Conservation (phyloP, 2,888 invertebrate species). For the Pandemis cinnamomeana region DNA sequence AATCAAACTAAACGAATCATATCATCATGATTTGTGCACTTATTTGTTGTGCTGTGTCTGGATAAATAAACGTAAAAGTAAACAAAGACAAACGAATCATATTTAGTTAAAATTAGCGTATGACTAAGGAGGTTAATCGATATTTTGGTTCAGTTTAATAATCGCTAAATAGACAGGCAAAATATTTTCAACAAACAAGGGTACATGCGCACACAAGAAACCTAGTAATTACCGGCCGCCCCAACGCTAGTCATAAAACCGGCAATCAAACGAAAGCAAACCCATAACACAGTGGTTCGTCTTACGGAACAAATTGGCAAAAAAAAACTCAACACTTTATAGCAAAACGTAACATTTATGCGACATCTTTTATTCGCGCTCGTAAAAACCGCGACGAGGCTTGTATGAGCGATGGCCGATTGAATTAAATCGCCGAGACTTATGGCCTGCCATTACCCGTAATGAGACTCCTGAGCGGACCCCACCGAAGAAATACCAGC, state of each 20-base stretch:
- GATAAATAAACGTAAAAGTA: too few relatives aligned
- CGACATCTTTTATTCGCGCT: slow-evolving; percentile 50
- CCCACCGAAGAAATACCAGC: slow-evolving; percentile 46
- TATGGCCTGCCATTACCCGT: slow-evolving; percentile 62
- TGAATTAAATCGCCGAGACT: slow-evolving; percentile 65
- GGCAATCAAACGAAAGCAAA: neutral
- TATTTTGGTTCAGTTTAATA: too few relatives aligned
- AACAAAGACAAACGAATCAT: too few relatives aligned
- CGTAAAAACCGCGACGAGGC: slow-evolving; percentile 51
- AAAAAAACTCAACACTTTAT: slow-evolving; percentile 26
- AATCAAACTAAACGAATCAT: too few relatives aligned
- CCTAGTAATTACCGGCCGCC: neutral
- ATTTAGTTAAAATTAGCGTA: too few relatives aligned
- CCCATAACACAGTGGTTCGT: slow-evolving; percentile 3
- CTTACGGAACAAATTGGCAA: slow-evolving; percentile 20
- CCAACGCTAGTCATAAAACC: neutral
- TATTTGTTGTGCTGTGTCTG: too few relatives aligned
- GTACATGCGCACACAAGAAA: too few relatives aligned
- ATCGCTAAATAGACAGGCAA: too few relatives aligned
- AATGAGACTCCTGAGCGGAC: slow-evolving; percentile 53
- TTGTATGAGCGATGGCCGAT: slow-evolving; percentile 59
- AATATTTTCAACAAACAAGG: too few relatives aligned
- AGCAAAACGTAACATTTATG: slow-evolving; percentile 37
- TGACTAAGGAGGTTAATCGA: too few relatives aligned
- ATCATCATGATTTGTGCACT: too few relatives aligned